These are phyloP conservation scores for Semicossyphus pulcher DNA, from an alignment of 2,113 vertebrate genomes.

Conservation along the genomic window DNA sequence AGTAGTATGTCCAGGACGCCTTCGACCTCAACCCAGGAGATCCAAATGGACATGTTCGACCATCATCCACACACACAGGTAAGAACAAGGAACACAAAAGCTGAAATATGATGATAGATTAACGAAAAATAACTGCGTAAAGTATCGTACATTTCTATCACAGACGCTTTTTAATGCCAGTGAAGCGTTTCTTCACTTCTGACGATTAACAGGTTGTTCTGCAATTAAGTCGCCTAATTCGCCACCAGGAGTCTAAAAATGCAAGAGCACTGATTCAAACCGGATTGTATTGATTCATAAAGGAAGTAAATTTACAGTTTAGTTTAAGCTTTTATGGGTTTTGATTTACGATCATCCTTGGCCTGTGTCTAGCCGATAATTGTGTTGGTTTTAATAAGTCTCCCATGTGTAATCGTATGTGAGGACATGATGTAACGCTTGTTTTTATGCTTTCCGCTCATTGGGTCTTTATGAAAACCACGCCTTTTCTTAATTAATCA, in stretches of 20 bases:
- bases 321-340: background rate
- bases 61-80: conserved; percentile 95
- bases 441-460: conserved; percentile 15
- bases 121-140: background rate
- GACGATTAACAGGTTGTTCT: conserved; percentile 77
- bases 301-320: background rate
- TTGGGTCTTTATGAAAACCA: conserved; percentile 34
- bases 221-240: conserved; percentile 30
- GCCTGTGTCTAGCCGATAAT: background rate
- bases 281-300: background rate
- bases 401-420: conserved; percentile 10
- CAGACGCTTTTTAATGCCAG: background rate
- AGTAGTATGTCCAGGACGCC: conserved; percentile 96
- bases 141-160: background rate
- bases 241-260: background rate
- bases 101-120: background rate
- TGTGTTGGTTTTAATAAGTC: conserved; percentile 15
- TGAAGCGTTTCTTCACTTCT: conserved; percentile 27
- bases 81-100: conserved; percentile 64
- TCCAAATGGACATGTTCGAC: conserved; percentile 97
- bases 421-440: conserved; percentile 46
- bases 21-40: conserved; percentile 96
- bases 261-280: background rate
- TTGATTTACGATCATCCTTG: background rate
- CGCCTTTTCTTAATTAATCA: conserved; percentile 54